Percentiles rank a stretch among this genome's conserved stretches.
phyloP scores from a whole-genome alignment of 2,113 vertebrate genomes.

The Mormyrus iriodes region DNA sequence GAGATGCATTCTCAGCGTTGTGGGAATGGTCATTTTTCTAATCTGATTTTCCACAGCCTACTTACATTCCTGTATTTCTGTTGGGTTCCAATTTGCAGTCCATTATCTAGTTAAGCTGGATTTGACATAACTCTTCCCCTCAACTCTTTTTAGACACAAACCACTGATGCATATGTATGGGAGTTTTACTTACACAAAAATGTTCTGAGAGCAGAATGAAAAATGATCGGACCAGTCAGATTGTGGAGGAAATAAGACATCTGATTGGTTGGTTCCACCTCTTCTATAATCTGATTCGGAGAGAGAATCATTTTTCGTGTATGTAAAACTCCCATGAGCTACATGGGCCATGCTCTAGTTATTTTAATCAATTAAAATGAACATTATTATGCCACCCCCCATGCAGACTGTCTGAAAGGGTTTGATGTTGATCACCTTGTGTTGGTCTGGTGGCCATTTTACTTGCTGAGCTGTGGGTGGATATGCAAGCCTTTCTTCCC shows the following conservation, averaged over 20 bases:
- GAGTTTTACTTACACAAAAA: no score
- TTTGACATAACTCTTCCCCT: not conserved
- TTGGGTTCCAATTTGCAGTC: not conserved
- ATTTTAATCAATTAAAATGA: not conserved
- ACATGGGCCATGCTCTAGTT: not conserved
- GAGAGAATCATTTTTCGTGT: not conserved
- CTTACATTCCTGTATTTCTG: not conserved
- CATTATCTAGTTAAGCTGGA: slow-evolving; percentile 14
- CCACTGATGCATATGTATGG: slow-evolving; percentile 12
- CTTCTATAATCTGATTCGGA: not conserved
- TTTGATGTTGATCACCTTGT: not conserved
- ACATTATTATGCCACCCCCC: not conserved
- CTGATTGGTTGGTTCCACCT: not conserved
- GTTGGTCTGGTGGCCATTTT: not conserved
- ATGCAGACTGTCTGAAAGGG: not conserved
- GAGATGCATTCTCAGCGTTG: not conserved
- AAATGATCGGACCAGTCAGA: no score
- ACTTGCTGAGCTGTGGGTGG: not conserved
- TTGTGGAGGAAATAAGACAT: not conserved
- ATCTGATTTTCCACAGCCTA: not conserved
- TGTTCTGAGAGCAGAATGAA: no score
- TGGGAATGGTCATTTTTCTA: not conserved
- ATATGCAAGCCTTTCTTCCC: not conserved
- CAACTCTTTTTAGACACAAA: not conserved
- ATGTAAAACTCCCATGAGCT: not conserved